phyloP scores from a whole-genome alignment of 1,140 invertebrate genomes.

The Ditylenchus dipsaci region DNA sequence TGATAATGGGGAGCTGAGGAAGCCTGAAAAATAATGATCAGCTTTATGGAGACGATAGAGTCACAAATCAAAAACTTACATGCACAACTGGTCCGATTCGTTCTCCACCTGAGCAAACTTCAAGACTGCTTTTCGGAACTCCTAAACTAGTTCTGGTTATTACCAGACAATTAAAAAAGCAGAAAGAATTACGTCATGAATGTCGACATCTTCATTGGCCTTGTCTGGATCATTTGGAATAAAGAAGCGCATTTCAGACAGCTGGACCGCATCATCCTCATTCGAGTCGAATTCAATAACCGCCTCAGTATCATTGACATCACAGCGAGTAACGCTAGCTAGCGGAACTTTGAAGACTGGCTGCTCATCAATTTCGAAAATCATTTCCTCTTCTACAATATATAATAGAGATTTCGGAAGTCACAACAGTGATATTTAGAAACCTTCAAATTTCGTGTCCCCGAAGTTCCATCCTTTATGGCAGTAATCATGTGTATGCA shows the following conservation, averaged over 20 bases:
- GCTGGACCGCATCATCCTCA: conserved; percentile 89
- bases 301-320: conserved; percentile 81
- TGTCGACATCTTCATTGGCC: neutral
- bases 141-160: conserved; percentile 57
- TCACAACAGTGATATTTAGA: neutral
- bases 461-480: conserved; percentile 99
- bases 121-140: conserved; percentile 88
- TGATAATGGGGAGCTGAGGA: conserved; percentile 90
- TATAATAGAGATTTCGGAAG: neutral
- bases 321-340: conserved; percentile 88
- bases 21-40: conserved; percentile 96
- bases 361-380: conserved; percentile 77
- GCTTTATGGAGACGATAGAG: neutral
- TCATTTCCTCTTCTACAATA: conserved; percentile 71
- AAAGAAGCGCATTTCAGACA: conserved; percentile 96
- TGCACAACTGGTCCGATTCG: conserved; percentile 77
- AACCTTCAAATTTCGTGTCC: conserved; percentile 80
- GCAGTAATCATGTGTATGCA: conserved; percentile 63
- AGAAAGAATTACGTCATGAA: neutral
- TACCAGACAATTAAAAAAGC: neutral
- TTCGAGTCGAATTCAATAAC: conserved; percentile 97
- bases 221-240: conserved; percentile 76
- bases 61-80: neutral
- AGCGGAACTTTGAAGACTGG: conserved; percentile 91
- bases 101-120: conserved; percentile 94